A percentile compares a stretch with the other conserved stretches of the same genome.
These are phyloP conservation scores for Euplexia lucipara DNA, from an alignment of 2,888 invertebrate species.

Conservation along the genomic window DNA sequence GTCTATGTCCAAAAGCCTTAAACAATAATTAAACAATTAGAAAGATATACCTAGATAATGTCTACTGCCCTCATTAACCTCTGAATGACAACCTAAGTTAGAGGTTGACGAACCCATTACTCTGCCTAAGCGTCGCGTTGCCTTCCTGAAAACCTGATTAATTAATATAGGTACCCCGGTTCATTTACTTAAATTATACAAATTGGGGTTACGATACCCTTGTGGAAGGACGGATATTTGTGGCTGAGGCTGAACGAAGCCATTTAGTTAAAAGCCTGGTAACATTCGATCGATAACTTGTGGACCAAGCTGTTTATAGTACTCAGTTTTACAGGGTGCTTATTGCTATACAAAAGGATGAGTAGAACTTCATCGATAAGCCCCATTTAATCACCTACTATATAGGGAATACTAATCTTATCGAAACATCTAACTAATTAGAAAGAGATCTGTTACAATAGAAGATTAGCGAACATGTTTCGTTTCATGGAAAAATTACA, in stretches of 20 bases:
- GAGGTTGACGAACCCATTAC: slow-evolving; percentile 21
- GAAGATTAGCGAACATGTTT: neutral
- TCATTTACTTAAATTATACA: slow-evolving; percentile 17
- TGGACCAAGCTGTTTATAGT: too few species aligned
- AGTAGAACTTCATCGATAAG: neutral
- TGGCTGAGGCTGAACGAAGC: slow-evolving; percentile 8
- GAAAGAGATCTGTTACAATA: neutral
- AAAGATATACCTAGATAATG: too few species aligned
- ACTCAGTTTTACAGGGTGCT: neutral
- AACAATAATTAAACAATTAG: too few species aligned
- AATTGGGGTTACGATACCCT: slow-evolving; percentile 9
- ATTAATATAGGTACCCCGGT: slow-evolving; percentile 3
- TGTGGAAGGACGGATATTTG: slow-evolving; percentile 15
- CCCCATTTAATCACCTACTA: neutral
- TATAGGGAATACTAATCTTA: too few species aligned
- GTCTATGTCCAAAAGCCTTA: too few species aligned
- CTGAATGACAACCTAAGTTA: neutral
- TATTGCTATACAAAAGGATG: neutral
- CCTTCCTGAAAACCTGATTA: slow-evolving; percentile 4
- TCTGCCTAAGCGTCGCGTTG: slow-evolving; percentile 3
- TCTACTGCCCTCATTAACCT: too few species aligned
- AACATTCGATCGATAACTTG: neutral
- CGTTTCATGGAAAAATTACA: neutral
- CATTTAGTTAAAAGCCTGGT: slow-evolving; percentile 32
- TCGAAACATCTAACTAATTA: neutral